Base-by-base conservation (phyloP, 2,888 invertebrate genomes). In the Leucophenga maculata region DNA sequence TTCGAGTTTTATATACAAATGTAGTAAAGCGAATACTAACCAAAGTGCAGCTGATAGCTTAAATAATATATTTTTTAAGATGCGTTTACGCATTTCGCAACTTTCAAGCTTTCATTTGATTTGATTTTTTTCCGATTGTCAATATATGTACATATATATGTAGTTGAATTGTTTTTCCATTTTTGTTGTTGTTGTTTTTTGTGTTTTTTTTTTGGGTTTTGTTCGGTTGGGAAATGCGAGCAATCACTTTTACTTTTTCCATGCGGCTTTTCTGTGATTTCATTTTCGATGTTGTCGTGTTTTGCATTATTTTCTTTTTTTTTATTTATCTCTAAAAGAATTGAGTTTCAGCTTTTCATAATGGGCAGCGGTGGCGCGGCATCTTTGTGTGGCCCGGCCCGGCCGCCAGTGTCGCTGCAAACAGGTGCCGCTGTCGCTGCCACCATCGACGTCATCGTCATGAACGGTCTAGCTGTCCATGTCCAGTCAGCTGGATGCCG, bases 161-260 rank as follows among this genome's bases (percentile, higher is more conserved):
- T 26, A 26, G 26, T 26, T 26, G 26, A 26, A 26, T n/a, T 50
- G 48, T 13, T 48, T 48, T 48, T 48, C 11, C 3, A n/a, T 48
- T 48, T 48, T 48, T 3, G 4, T 48, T 13, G 11, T 50, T 50
- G 18, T 50, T n/a, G 6, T 4, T 50, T n/a, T 6, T 16, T 50
- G n/a, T n/a, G n/a, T 50, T 16, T 50, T 6, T 50, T 18, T 39
- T n/a, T 39, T 60, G n/a, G 32, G n/a, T n/a, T 16, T 60, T 39
- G 32, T 26, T 26, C 4, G 60, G 16, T 20, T 60, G 32, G 20
- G 39, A 39, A 60, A 60, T 32, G 31, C 39, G 60, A 31, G 50
- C 32, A 32, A 22, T 20, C 46, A 62, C 62, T 62, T 62, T 62
- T 62, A 62, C 62, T 62, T 62, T 62, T 46, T 18, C 62, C 39